Base-by-base conservation (phyloP, 64 coral and sea anemone species). In the Pachyseris speciosa region DNA sequence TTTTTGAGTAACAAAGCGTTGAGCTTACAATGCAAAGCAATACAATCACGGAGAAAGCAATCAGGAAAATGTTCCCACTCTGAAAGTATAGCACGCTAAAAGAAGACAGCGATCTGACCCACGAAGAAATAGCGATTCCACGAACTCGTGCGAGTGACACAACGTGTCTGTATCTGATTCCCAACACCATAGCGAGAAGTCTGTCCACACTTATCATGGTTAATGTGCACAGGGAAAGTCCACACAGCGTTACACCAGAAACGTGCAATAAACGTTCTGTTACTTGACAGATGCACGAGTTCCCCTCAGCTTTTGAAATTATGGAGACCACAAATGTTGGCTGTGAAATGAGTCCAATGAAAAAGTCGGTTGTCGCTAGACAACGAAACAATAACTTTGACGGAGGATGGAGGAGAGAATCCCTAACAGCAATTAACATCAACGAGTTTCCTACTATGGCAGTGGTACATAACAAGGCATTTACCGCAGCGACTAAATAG, bases 361-460 rank as follows among this genome's bases (percentile, higher is more conserved):
- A 74, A 24, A 94, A 83, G 37, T 94, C 92, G 10, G 92, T 83
- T 17, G 70, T 50, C 12, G 86, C 85, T 0, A 94, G 74, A 37
- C 73, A 64, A 31, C 74, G 51, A 16, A 94, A 37, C 6, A 94
- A 39, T n/a, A 94, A 29, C 7, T 88, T 88, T 0, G 92, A 88
- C 2, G 85, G 92, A 6, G 50, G 86, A n/a, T 41, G 74, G 19
- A 94, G 19, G 17, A 73, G 83, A 9, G 85, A 53, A 13, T 3
- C 50, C 20, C 16, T 53, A 53, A 53, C 12, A 53, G 16, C 50
- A 9, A 53, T 3, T 9, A 53, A 17, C 13, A 53, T 53, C 16
- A 53, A 17, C 3, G 20, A 0, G 16, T 53, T 53, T 17, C 50
- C 50, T 55, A 84, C 10, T 5, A 67, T 69, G 29, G 89, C n/a